Evolutionary conservation across 2,797 vertebrate species (phyloP), one percentile per base, ranked within the genome.

Genomic region (Pogonophryne albipinna): DNA sequence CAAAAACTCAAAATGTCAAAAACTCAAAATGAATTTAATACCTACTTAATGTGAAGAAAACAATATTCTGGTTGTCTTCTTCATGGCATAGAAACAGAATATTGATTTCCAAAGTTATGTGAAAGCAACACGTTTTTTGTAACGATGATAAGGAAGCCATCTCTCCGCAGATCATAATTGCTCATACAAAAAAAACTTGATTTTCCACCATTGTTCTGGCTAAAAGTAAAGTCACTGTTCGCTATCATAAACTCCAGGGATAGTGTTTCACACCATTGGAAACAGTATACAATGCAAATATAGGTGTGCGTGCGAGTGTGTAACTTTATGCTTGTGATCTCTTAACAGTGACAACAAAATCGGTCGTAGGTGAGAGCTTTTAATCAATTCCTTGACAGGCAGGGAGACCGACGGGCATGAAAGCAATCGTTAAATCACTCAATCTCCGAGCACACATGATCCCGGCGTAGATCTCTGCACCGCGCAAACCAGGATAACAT

Each of bases 341-440:
- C 46, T 62, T 58, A 51, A 47, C 63, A 23, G 19, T 62, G 46
- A 69, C 17, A 38, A 78, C 34, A 67, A 64, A 78, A 73, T 14
- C 3, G 16, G 58, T 82, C 52, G 80, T 19, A 74, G 62, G 67
- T 65, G 53, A 74, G 38, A 42, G 55, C n/a, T 53, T 31, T 44
- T 70, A 59, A 83, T 86, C 51, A 46, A 67, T 87, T 82, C 19
- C 19, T 31, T 65, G 87, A 89, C 79, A 83, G 59, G 62, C 63
- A 41, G 44, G 60, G 59, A 59, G 76, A 77, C 82, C 57, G 53
- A 49, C 75, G 13, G n/a, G 63, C 52, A 78, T 75, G 65, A 88
- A 84, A 82, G 80, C 76, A 75, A 83, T 66, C 15, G n/a, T 51
- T 31, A 55, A 62, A 47, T 46, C 71, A 34, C 69, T 84, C 63